phyloP scores from a whole-genome alignment of 2,113 vertebrate genomes.

The Axis porcinus region DNA sequence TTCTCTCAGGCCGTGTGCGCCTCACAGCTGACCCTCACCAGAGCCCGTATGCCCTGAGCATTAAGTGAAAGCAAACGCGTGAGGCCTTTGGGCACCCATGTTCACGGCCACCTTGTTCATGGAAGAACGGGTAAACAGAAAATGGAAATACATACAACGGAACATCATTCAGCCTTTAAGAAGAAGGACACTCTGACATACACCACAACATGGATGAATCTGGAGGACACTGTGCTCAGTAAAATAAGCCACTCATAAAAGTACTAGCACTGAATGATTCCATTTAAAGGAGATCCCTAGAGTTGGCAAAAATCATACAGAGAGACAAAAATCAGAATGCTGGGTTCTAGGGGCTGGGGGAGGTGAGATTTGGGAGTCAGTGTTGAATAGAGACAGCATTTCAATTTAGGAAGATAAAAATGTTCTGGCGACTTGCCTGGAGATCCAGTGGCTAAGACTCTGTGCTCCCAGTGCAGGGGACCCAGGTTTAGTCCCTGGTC shows the following conservation, averaged over 20 bases:
- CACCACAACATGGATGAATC: background rate
- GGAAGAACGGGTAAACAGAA: background rate
- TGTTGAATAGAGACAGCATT: background rate
- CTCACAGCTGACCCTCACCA: too few species aligned
- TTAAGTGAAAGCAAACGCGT: background rate
- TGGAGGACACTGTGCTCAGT: background rate
- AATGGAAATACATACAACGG: too few species aligned
- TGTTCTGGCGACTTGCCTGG: background rate
- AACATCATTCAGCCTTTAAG: background rate
- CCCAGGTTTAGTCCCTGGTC: background rate
- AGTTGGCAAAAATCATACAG: background rate
- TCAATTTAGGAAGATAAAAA: background rate
- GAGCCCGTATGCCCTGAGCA: too few species aligned
- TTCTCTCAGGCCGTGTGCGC: accelerated
- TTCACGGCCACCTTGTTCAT: background rate
- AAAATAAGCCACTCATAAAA: background rate
- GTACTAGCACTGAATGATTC: too few species aligned
- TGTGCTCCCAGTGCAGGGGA: too few species aligned
- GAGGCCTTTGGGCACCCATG: background rate
- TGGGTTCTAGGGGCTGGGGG: background rate
- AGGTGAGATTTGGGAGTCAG: background rate
- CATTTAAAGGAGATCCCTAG: background rate
- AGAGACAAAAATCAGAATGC: background rate
- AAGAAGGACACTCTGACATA: background rate
- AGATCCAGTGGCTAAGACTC: background rate